Evolutionary conservation across 2,888 invertebrate species (phyloP), one percentile per base, ranked within the genome.

Genomic region (Ethmia dodecea): DNA sequence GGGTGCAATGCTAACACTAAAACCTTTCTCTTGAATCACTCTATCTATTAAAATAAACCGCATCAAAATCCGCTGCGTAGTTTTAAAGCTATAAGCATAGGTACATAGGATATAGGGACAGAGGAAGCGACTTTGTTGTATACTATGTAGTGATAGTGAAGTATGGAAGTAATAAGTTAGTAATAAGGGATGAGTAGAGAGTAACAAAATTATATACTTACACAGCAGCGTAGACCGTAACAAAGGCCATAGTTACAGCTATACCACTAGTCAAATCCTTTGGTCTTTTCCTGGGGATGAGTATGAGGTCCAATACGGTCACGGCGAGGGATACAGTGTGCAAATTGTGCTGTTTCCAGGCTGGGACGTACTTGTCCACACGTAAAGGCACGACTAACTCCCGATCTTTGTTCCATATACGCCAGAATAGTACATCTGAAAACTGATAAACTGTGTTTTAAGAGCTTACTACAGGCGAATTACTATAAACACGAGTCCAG

Each of bases 281-380:
- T 0, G 83, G 83, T 24, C 70, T 59, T 34, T 60, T 49, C 30
- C 76, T 52, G 2, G 63, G 70, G 0, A 74, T 67, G 13, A 74
- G 39, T 1, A 78, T 42, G 0, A 83, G 49, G 32, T 83, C 83
- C 12, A 77, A 22, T 1, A 77, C 35, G 0, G 71, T 59, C 14
- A 72, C 55, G 0, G 69, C 37, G 11, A 83, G 45, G 0, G 79
- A 68, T 1, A 73, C 60, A 0, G 79, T 78, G 41, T 83, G 83
- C 71, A 81, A 72, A 32, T 72, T 63, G 45, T 83, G 81, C 30
- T 81, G 80, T 0, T 68, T 55, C 79, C 78, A 80, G 16, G 69
- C 52, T 0, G 80, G 70, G 0, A 81, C 63, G 1, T 67, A 42
- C 0, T 52, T 49, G 14, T 78, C 74, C 0, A 70, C 57, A 3